Base-by-base conservation (phyloP, 92 coral and sea anemone species). In the Epizoanthus rinbou region DNA sequence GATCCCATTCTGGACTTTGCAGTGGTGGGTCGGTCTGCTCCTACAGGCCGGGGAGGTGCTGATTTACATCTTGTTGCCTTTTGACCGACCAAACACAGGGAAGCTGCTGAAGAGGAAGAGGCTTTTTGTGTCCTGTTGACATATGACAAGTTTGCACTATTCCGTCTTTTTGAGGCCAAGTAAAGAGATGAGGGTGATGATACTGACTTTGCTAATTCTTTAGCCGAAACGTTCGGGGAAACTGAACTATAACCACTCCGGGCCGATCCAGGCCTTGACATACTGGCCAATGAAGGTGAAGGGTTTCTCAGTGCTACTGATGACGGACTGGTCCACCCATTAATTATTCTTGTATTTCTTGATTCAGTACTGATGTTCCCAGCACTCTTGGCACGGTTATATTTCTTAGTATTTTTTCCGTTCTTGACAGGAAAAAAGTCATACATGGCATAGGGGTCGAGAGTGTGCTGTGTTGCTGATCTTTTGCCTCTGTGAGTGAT, bases 211-310 rank as follows among this genome's bases (percentile, higher is more conserved):
- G 21, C 8, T 31, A 58, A 31, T n/a, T 57, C 54, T 57, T n/a
- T 57, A 2, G 69, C 81, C 6, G 88, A 54, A 58, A 54, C 69
- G 63, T 62, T 84, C 0, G 89, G 81, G 58, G 86, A 85, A 2
- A 45, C 2, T 2, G 81, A 73, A 60, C 94, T 93, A 67, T 78
- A 66, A 6, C 91, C 90, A 91, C 98, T 93, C 45, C 91, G 89
- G 13, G 91, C 86, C 18, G 98, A 93, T 14, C 83, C 83, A 28
- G 98, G 98, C 10, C 95, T 87, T 17, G 98, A 93, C 7, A 90
- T n/a, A 62, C 82, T 91, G 0, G 85, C 95, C 7, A 91, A 95
- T 22, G 98, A 89, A 58, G 98, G 98, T 5, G 95, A 80, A 10
- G 98, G 98, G 73, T 93, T 85, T 69, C 72, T 85, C 6, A 78